Evolutionary conservation across 1,140 invertebrate species (phyloP), one percentile per base, ranked within the genome.

Genomic region (Tetragonula clypearis): DNA sequence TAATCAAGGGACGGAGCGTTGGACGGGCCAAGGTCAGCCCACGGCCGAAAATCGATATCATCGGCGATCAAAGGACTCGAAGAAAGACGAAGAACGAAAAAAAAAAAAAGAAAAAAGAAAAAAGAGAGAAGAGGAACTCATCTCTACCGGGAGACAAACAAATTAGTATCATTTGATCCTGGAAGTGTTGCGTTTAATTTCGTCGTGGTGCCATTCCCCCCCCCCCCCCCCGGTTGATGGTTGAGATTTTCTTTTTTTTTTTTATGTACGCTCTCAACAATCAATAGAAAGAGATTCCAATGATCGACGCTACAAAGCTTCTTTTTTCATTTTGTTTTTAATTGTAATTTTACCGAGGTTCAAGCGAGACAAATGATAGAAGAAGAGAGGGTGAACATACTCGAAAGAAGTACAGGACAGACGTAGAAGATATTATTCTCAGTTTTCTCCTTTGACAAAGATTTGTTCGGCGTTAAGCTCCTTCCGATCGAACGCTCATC

Each of bases 1-100:
- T 91, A n/a, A n/a, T n/a, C 72, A 82, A 91, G 86, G 86, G 86
- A 90, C 86, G 77, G 84, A 88, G 86, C 90, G 86, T 90, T 90
- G 82, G 84, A 92, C 80, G 79, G 85, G 85, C 30, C 69, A 82
- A 84, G 82, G 65, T 82, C 15, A 58, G 30, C n/a, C n/a, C 56
- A n/a, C 55, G 79, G 55, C 78, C 88, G 41, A 90, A 84, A 56
- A 69, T 82, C 35, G n/a, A 68, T 49, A 6, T 71, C 30, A 58
- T 68, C 15, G 49, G n/a, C 55, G 30, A 75, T 76, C 55, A 12
- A 8, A 75, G 19, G 19, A 26, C 6, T 17, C 30, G 66, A 82
- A n/a, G 4, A 6, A 41, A 41, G 6, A 41, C n/a, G n/a, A n/a
- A 41, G 4, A 41, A 41, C 4, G 0, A 6, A 41, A 41, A 41